Evolutionary conservation across 2,113 vertebrate genomes (phyloP).

Genomic region (Stegostoma tigrinum): DNA sequence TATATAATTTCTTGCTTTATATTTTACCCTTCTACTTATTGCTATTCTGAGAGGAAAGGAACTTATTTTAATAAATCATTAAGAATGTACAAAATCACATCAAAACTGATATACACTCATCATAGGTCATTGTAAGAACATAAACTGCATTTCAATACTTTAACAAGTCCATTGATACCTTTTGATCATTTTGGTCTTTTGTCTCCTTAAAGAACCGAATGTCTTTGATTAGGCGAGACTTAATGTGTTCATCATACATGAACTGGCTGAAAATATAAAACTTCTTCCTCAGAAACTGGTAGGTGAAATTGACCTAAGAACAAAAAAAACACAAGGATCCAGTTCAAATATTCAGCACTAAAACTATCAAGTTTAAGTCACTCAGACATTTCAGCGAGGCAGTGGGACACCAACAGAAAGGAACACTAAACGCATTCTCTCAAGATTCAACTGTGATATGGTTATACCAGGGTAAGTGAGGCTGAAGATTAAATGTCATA

Average conservation of each 20-base stretch:
- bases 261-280: slow-evolving; percentile 99
- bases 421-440: neutral
- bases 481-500: no score
- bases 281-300: slow-evolving; percentile 95
- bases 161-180: slow-evolving; percentile 57
- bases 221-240: slow-evolving; percentile 96
- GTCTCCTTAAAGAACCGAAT: slow-evolving; percentile 96
- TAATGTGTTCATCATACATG: slow-evolving; percentile 99
- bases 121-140: neutral
- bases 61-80: neutral
- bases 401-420: neutral
- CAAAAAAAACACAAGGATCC: slow-evolving; percentile 33
- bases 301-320: slow-evolving; percentile 91
- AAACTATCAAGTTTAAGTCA: neutral
- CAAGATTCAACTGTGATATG: neutral
- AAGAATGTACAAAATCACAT: neutral
- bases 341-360: neutral
- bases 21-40: neutral
- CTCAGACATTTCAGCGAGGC: neutral
- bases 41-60: neutral
- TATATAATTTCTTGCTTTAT: neutral
- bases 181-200: slow-evolving; percentile 97
- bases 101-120: neutral
- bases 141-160: neutral
- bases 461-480: neutral